A percentile compares a stretch with the other conserved stretches of the same genome.
These are phyloP conservation scores for Melanostoma mellinum DNA, from an alignment of 2,888 invertebrate genomes.

Conservation along the genomic window DNA sequence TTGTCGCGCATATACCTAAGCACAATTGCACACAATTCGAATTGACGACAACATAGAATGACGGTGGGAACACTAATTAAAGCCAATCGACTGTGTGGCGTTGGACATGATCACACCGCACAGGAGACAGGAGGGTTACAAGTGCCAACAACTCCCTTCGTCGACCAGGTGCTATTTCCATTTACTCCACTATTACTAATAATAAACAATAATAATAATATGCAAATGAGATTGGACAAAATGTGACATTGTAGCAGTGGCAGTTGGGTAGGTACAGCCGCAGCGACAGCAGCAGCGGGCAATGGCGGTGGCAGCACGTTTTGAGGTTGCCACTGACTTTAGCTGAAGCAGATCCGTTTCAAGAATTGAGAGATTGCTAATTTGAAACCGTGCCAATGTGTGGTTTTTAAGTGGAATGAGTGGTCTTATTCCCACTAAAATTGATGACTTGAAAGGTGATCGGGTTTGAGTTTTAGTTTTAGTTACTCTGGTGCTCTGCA, in stretches of 20 bases:
- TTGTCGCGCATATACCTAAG: slow-evolving; percentile 30
- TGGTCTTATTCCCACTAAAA: slow-evolving; percentile 41
- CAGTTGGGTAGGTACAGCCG: background rate
- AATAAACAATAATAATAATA: slow-evolving; percentile 69
- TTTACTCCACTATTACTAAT: slow-evolving; percentile 49
- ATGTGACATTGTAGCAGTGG: slow-evolving; percentile 53
- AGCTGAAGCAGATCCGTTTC: slow-evolving; percentile 63
- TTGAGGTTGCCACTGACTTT: slow-evolving; percentile 38
- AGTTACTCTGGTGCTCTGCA: slow-evolving; percentile 37
- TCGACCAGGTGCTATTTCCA: slow-evolving; percentile 54
- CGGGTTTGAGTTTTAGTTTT: slow-evolving; percentile 51
- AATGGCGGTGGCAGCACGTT: slow-evolving; percentile 11
- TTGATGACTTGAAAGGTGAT: slow-evolving; percentile 71
- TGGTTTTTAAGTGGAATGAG: slow-evolving; percentile 10
- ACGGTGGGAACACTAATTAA: slow-evolving; percentile 71
- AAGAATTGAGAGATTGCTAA: slow-evolving; percentile 69
- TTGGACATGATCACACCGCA: slow-evolving; percentile 51
- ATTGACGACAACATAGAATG: slow-evolving; percentile 57
- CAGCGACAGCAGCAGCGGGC: background rate
- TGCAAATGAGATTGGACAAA: slow-evolving; percentile 68
- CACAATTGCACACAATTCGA: slow-evolving; percentile 44
- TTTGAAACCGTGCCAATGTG: slow-evolving; percentile 39
- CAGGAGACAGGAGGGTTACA: background rate
- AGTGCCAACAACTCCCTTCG: slow-evolving; percentile 31
- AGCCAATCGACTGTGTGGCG: slow-evolving; percentile 67